These are phyloP conservation scores for Drosophila micromelanica DNA, from an alignment of 1,140 invertebrate species.

Conservation along the genomic window DNA sequence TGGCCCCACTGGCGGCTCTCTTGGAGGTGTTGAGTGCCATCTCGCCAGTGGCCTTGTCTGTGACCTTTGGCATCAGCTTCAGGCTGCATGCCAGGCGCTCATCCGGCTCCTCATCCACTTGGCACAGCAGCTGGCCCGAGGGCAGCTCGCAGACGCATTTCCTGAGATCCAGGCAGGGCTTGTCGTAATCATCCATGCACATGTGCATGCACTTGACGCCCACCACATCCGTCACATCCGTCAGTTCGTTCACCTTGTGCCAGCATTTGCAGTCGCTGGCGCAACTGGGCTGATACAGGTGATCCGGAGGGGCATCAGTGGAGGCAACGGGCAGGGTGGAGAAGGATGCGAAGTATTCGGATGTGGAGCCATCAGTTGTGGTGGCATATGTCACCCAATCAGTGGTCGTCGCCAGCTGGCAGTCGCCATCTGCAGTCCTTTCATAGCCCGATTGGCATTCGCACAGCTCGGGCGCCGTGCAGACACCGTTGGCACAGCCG, in stretches of 20 bases:
- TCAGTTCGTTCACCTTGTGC: slow-evolving; percentile 13
- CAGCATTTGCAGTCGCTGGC: slow-evolving; percentile 45
- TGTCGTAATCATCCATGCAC: slow-evolving; percentile 42
- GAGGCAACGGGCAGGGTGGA: no score
- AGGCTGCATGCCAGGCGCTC: neutral
- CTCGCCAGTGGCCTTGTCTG: neutral
- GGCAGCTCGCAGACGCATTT: slow-evolving; percentile 37
- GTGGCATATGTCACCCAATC: neutral
- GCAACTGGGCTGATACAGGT: slow-evolving; percentile 25
- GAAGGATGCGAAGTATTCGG: no score
- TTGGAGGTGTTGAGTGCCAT: neutral
- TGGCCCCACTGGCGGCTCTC: neutral
- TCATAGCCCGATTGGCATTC: slow-evolving; percentile 67
- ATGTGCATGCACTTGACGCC: slow-evolving; percentile 37
- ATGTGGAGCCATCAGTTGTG: no score
- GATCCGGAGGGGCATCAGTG: neutral
- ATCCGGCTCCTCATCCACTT: neutral
- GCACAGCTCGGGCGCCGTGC: slow-evolving; percentile 85
- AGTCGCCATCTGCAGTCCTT: neutral
- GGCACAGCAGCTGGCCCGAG: slow-evolving; percentile 21
- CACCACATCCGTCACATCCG: neutral
- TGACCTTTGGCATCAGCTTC: neutral
- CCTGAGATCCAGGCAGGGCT: slow-evolving; percentile 38
- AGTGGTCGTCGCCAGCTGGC: neutral
- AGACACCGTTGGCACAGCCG: slow-evolving; percentile 86